These are phyloP conservation scores for Anarrhichthys ocellatus DNA, from an alignment of 2,113 vertebrate species.

Conservation along the genomic window DNA sequence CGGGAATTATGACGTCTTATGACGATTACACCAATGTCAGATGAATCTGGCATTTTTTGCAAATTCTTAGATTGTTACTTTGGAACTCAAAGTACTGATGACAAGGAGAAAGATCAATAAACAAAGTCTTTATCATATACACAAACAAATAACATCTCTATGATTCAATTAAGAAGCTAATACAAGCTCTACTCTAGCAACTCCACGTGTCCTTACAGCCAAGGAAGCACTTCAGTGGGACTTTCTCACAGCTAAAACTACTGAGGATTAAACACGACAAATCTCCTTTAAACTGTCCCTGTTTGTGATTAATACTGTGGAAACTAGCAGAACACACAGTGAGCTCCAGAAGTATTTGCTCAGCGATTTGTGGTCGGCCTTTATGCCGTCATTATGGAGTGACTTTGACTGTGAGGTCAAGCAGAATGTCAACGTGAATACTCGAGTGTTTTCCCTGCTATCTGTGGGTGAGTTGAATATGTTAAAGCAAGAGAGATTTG, in stretches of 20 bases:
- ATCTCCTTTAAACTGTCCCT: slow-evolving; percentile 36
- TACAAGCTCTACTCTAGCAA: neutral
- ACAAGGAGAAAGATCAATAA: no score
- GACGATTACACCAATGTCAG: neutral
- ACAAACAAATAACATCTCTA: neutral
- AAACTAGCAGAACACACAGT: slow-evolving; percentile 25
- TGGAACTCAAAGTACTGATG: neutral
- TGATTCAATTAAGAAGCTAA: neutral
- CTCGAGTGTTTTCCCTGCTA: neutral
- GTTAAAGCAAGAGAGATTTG: neutral
- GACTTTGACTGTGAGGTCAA: slow-evolving; percentile 25
- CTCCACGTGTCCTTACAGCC: neutral
- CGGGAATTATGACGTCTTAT: neutral
- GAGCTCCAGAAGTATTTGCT: slow-evolving; percentile 20
- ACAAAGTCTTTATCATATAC: neutral
- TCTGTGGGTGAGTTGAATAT: neutral
- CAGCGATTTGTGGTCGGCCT: slow-evolving; percentile 26
- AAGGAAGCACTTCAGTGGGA: neutral
- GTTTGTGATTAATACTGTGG: slow-evolving; percentile 37
- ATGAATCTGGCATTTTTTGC: neutral
- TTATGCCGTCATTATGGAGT: slow-evolving; percentile 10
- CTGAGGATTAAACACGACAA: slow-evolving; percentile 50
- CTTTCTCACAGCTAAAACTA: slow-evolving; percentile 27
- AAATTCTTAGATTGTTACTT: neutral
- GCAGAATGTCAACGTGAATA: slow-evolving; percentile 27